A percentile compares a stretch with the other conserved stretches of the same genome.
Evolutionary conservation across 1,140 invertebrate genomes (phyloP).

Genomic region (Venturia canescens): DNA sequence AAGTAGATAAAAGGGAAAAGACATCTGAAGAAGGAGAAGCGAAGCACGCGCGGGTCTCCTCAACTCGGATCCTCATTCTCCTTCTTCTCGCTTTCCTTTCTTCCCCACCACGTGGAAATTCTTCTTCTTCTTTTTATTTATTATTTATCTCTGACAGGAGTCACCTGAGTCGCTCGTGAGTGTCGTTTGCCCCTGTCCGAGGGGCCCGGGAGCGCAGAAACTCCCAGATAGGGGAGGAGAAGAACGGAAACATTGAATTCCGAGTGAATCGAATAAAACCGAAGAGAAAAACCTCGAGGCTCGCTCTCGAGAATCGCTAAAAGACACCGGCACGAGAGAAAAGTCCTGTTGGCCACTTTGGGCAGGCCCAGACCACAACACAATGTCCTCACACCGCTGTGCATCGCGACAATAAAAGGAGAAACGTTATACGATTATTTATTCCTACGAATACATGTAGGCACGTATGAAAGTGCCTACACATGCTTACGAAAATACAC

Average conservation of each 20-base stretch:
- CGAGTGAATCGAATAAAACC: constrained; percentile 25
- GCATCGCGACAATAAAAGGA: constrained; percentile 56
- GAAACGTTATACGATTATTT: constrained; percentile 53
- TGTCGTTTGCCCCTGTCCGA: constrained; percentile 5
- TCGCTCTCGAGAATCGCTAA: constrained; percentile 50
- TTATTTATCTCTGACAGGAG: constrained; percentile 32
- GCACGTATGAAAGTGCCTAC: constrained; percentile 11
- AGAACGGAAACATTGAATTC: not conserved
- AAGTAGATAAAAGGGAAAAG: not conserved
- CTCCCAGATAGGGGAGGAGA: not conserved
- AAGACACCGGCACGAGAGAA: constrained; percentile 45
- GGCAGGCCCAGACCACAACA: constrained; percentile 58
- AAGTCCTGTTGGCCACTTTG: constrained; percentile 37
- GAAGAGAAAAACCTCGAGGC: constrained; percentile 48
- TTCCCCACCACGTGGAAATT: constrained; percentile 32
- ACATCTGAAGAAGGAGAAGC: not conserved
- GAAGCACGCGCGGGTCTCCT: constrained; percentile 27
- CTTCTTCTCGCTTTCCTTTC: constrained; percentile 17
- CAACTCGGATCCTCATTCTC: constrained; percentile 17
- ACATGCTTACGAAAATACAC: too few relatives aligned
- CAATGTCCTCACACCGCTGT: constrained; percentile 61
- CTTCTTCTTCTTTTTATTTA: constrained; percentile 37
- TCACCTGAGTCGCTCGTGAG: constrained; percentile 28
- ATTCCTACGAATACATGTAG: constrained; percentile 53
- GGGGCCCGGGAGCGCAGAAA: not conserved